Percentiles rank a stretch among this genome's conserved stretches.
phyloP scores from a whole-genome alignment of 2,888 invertebrate genomes.

The Acrocera orbiculus region DNA sequence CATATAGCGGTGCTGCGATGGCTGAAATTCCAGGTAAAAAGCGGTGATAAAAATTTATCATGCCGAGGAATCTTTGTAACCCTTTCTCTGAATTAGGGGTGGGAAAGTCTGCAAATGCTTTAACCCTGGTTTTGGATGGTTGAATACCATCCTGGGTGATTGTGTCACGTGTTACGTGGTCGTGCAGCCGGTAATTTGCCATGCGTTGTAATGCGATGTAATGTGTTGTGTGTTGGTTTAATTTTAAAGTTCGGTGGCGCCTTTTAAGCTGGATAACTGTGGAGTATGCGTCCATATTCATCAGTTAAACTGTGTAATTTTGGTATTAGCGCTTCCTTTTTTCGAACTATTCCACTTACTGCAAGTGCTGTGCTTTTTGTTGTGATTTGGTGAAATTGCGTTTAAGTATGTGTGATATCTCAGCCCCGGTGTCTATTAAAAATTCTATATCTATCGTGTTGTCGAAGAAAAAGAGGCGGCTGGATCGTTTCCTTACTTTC shows the following conservation, averaged over 20 bases:
- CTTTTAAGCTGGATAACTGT: background rate
- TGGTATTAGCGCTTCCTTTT: background rate
- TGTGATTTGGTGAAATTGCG: too few relatives aligned
- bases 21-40: background rate
- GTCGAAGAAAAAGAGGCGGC: background rate
- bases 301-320: background rate
- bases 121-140: background rate
- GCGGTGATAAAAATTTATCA: background rate
- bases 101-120: conserved; percentile 1
- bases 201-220: conserved; percentile 6
- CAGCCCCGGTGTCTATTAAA: background rate
- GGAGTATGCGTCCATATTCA: background rate
- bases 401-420: background rate
- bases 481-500: background rate
- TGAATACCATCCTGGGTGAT: conserved; percentile 1
- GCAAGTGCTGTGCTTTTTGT: background rate
- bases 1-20: background rate
- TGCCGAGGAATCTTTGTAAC: background rate
- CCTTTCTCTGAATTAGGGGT: background rate
- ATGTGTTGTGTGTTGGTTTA: conserved; percentile 1
- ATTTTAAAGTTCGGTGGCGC: conserved; percentile 1
- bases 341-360: background rate
- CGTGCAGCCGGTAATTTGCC: conserved; percentile 10
- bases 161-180: conserved; percentile 4
- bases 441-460: background rate